Base-by-base conservation (phyloP, 2,113 vertebrate genomes). In the Sigmodon hispidus region DNA sequence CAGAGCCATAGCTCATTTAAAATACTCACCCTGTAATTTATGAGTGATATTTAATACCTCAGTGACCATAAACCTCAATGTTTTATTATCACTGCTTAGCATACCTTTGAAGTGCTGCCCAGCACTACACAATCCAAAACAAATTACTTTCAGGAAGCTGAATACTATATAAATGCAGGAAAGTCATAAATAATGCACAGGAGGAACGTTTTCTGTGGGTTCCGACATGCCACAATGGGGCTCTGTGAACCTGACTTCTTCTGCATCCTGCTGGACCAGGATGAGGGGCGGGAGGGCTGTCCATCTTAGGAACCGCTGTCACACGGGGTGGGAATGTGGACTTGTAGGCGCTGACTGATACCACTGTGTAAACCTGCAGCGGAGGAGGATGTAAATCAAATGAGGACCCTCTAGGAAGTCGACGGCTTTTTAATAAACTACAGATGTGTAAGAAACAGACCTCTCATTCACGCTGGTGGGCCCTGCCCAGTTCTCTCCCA, bases 121-220 rank as follows among this genome's bases (percentile, higher is more conserved):
- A 96, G 98, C 96, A 95, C 98, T 98, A 98, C 98, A 98, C 98
- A 98, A 98, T 99, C 98, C 98, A 98, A 98, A 98, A 98, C 98
- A 99, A 99, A 98, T 99, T 98, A 98, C 98, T 99, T 98, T 98
- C 98, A 99, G 98, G 98, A 98, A 99, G 98, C 98, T 98, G 95
- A 96, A 98, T 99, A 98, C 98, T 99, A 98, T 98, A 99, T 98
- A 98, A 98, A 99, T 98, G 98, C 97, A 98, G 97, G 97, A 98
- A 98, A 98, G 98, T 98, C 98, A 98, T 98, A 98, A 98, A 98
- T 98, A 98, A 98, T 98, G 98, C 97, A 98, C 98, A 96, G 98
- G 96, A 98, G 97, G 98, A 97, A 97, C 87, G 94, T 97, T 98
- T 98, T 98, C 96, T 98, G 97, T 98, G 98, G 98, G 98, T 98